Conservation (phyloP, 2,888 invertebrate species). For the Achlya flavicornis region DNA sequence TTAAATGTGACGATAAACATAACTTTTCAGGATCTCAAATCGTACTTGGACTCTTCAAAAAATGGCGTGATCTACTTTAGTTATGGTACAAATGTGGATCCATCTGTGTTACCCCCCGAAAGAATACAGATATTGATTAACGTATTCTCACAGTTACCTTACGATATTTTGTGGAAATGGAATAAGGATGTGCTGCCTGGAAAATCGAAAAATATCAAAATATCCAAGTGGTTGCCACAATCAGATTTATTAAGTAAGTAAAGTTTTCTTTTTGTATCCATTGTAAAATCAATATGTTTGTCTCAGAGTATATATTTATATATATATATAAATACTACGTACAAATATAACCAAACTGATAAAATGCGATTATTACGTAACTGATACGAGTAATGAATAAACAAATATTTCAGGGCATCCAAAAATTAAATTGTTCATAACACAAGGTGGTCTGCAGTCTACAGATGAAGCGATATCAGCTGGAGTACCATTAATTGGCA, state of each 20-base stretch:
- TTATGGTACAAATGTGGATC: too few relatives aligned
- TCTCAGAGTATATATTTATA: too few relatives aligned
- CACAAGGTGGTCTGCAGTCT: constrained; percentile 60
- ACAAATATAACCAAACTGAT: too few relatives aligned
- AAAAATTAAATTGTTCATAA: constrained; percentile 60
- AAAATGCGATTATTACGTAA: too few relatives aligned
- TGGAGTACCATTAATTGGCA: constrained; percentile 27
- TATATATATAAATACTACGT: too few relatives aligned
- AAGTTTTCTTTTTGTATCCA: too few relatives aligned
- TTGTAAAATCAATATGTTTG: too few relatives aligned
- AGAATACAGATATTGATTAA: constrained; percentile 45
- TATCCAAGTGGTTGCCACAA: constrained; percentile 64
- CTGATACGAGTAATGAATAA: too few relatives aligned
- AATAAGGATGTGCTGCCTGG: constrained; percentile 44
- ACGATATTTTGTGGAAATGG: constrained; percentile 68
- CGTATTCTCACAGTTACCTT: constrained; percentile 59
- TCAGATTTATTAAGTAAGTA: constrained; percentile 63
- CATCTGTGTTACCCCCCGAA: constrained; percentile 22
- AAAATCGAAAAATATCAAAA: constrained; percentile 46
- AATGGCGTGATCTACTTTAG: too few relatives aligned
- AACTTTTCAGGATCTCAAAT: too few relatives aligned
- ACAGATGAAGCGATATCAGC: constrained; percentile 53
- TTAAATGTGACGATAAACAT: too few relatives aligned
- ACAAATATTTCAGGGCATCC: constrained; percentile 42
- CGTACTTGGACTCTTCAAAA: too few relatives aligned